Base-by-base conservation (phyloP, 1,140 invertebrate species). In the Drosophila sechellia region DNA sequence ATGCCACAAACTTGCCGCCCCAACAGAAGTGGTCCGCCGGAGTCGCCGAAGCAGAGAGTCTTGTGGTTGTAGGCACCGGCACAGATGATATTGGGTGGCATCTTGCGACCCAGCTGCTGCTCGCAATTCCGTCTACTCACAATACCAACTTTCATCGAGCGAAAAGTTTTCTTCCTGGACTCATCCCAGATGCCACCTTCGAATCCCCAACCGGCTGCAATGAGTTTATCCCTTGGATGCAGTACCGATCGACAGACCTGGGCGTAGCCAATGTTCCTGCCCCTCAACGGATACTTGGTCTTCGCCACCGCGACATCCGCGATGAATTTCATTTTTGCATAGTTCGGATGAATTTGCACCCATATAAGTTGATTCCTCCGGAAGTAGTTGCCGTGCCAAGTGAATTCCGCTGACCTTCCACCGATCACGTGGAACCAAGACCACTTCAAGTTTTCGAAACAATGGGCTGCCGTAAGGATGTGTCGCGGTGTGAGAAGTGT, bases 11-110 rank as follows among this genome's bases (percentile, higher is more conserved):
- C 37, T 55, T 83, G 13, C 0, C 35, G 22, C 1, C 35, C 37
- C 15, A 54, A 63, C 12, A 83, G 8, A 10, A 83, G 22, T 0
- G 75, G 61, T 2, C 64, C 79, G 2, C 79, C 79, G 2, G 79
- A 83, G 56, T 83, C 79, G 10, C 79, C 79, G 2, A 0, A 3
- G 53, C 79, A 83, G 4, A 79, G 0, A 5, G 74, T 83, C 2
- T 12, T 20, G 2, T 22, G 3, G 3, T 70, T 22, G 17, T 52
- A 65, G 52, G 4, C 48, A 13, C 54, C 12, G 17, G 79, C 79
- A n/a, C 79, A 83, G 6, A 83, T 8, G 5, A 78, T 45, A 39
- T 81, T 77, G 0, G 13, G 8, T 0, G 79, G 79, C 46, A 83
- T 2, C 2, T 2, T 13, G n/a, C 6, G 37, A 8, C 12, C 27